phyloP scores from a whole-genome alignment of 2,888 invertebrate genomes.

The Nezara viridula region DNA sequence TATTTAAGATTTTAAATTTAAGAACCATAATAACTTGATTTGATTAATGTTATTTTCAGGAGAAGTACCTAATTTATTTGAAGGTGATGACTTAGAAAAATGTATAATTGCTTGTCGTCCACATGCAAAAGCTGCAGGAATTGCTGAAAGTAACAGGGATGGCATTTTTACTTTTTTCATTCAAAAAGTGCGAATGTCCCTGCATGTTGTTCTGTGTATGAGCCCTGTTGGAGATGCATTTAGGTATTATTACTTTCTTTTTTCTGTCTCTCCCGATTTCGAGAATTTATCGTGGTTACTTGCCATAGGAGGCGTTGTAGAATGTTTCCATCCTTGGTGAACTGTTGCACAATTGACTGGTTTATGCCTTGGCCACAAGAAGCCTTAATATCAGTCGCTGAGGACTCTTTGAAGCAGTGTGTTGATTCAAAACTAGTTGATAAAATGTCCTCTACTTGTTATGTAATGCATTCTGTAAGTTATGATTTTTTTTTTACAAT shows the following conservation, averaged over 20 bases:
- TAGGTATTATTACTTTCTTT: conserved; percentile 71
- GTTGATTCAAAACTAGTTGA: conserved; percentile 72
- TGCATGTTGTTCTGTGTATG: conserved; percentile 89
- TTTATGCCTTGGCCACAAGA: conserved; percentile 93
- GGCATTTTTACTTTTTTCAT: conserved; percentile 89
- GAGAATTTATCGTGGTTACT: background rate
- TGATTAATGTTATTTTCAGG: conserved; percentile 74
- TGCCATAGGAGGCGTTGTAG: conserved; percentile 81
- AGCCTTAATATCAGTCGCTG: conserved; percentile 86
- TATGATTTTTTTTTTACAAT: background rate
- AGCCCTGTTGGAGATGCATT: conserved; percentile 91
- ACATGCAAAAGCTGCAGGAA: conserved; percentile 79
- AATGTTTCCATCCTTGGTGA: conserved; percentile 94
- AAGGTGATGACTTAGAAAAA: conserved; percentile 87
- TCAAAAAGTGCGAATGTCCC: conserved; percentile 83
- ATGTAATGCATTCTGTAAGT: conserved; percentile 78
- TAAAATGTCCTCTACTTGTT: conserved; percentile 77
- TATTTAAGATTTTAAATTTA: too few species aligned
- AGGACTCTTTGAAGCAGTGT: conserved; percentile 77
- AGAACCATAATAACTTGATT: too few species aligned
- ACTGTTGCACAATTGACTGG: conserved; percentile 96
- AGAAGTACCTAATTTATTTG: conserved; percentile 92
- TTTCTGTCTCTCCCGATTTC: background rate
- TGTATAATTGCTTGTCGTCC: conserved; percentile 82
- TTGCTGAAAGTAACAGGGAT: conserved; percentile 80